Conservation (phyloP, 2,113 vertebrate species). For the Fulmarus glacialis region DNA sequence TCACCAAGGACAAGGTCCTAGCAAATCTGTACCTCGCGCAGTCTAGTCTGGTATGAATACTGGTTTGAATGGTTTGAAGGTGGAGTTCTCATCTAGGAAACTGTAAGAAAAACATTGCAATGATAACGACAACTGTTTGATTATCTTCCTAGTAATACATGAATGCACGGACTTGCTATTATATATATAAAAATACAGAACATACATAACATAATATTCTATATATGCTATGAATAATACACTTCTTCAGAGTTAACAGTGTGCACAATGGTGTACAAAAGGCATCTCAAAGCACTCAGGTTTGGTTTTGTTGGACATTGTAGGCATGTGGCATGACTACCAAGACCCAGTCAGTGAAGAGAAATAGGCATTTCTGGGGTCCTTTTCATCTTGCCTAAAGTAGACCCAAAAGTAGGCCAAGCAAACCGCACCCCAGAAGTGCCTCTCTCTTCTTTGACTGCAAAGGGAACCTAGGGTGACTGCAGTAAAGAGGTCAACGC, state of each 20-base stretch:
- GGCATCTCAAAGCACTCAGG: not conserved
- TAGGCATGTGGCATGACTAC: not conserved
- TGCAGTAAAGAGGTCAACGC: constrained; percentile 48
- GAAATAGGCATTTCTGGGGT: not conserved
- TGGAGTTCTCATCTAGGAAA: not conserved
- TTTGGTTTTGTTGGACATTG: not conserved
- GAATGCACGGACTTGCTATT: not conserved
- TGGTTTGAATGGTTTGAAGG: not conserved
- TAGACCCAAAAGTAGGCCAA: constrained; percentile 43
- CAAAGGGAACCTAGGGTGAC: constrained; percentile 23
- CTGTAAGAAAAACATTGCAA: not conserved
- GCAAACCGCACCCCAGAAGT: constrained; percentile 22
- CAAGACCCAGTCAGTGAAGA: not conserved
- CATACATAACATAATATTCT: not conserved
- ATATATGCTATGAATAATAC: not conserved
- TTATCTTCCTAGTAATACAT: not conserved
- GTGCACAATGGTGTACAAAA: not conserved
- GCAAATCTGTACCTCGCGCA: accelerated
- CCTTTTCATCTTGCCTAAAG: constrained; percentile 10
- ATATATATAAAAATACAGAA: not conserved
- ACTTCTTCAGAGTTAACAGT: not conserved
- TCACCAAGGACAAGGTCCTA: accelerated
- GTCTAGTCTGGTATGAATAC: not conserved
- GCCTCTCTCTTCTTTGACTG: not conserved
- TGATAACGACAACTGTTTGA: not conserved